A percentile compares a stretch with the other conserved stretches of the same genome.
These are phyloP conservation scores for Rhamnusium bicolor DNA, from an alignment of 2,888 invertebrate genomes.

Conservation along the genomic window DNA sequence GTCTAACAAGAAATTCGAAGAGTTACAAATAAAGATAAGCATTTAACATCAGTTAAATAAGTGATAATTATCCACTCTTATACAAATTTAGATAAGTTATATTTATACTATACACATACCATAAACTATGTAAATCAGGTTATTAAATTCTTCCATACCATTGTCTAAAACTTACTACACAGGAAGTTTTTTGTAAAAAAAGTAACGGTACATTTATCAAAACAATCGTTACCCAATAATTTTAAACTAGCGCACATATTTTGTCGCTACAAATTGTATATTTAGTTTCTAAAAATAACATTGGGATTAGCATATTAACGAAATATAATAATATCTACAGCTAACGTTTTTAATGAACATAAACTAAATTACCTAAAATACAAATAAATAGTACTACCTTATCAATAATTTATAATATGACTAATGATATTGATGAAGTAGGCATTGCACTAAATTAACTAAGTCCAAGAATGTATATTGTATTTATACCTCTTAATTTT, in stretches of 20 bases:
- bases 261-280: neutral
- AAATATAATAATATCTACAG: neutral
- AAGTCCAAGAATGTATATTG: conserved; percentile 49
- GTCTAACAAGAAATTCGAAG: too few species aligned
- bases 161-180: too few species aligned
- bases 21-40: too few species aligned
- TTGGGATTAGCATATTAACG: neutral
- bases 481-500: conserved; percentile 62
- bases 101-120: too few species aligned
- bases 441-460: conserved; percentile 11
- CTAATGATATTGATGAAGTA: conserved; percentile 7
- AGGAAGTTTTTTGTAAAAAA: neutral
- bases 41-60: too few species aligned
- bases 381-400: neutral
- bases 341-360: neutral
- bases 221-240: neutral
- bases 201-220: neutral
- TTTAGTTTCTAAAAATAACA: neutral
- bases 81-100: too few species aligned
- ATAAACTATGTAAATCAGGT: too few species aligned
- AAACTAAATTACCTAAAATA: neutral
- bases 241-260: neutral
- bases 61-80: too few species aligned
- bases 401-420: neutral
- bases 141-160: too few species aligned